phyloP scores from a whole-genome alignment of 2,888 invertebrate species.

The Cheiracanthium punctorium region DNA sequence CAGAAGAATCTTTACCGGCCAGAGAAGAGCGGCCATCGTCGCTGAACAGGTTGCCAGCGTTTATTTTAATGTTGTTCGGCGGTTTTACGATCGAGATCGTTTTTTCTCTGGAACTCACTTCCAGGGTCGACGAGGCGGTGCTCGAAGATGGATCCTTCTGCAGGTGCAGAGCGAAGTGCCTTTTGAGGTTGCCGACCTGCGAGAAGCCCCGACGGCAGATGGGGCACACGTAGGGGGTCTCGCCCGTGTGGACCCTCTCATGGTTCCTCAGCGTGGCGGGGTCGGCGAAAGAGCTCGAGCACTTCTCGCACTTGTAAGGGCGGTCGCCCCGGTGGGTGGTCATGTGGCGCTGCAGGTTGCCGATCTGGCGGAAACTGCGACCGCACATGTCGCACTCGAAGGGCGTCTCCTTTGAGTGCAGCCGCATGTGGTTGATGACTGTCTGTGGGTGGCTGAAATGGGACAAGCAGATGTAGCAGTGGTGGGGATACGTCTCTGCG shows the following conservation, averaged over 20 bases:
- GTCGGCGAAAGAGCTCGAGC: conserved; percentile 49
- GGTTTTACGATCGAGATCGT: neutral
- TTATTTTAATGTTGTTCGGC: neutral
- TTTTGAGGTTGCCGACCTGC: conserved; percentile 59
- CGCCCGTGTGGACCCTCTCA: conserved; percentile 48
- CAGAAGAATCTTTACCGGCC: neutral
- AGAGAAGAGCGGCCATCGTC: neutral
- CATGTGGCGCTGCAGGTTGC: conserved; percentile 62
- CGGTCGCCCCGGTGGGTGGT: conserved; percentile 52
- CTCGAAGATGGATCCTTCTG: neutral
- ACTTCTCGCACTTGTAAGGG: conserved; percentile 52
- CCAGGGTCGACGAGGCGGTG: neutral
- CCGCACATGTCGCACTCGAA: conserved; percentile 45
- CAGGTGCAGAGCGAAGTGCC: conserved; percentile 59
- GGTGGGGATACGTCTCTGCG: conserved; percentile 12
- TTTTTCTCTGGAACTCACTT: neutral
- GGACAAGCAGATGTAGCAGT: conserved; percentile 52
- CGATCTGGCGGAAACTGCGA: conserved; percentile 56
- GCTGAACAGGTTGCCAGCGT: neutral
- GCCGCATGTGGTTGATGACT: conserved; percentile 52
- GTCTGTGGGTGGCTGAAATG: conserved; percentile 25
- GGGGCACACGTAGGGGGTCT: conserved; percentile 56
- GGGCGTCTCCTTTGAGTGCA: conserved; percentile 56
- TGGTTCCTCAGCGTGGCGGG: conserved; percentile 66
- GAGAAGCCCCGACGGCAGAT: conserved; percentile 51